Base-by-base conservation (phyloP, 2,888 invertebrate genomes). In the Orchesella flavescens region DNA sequence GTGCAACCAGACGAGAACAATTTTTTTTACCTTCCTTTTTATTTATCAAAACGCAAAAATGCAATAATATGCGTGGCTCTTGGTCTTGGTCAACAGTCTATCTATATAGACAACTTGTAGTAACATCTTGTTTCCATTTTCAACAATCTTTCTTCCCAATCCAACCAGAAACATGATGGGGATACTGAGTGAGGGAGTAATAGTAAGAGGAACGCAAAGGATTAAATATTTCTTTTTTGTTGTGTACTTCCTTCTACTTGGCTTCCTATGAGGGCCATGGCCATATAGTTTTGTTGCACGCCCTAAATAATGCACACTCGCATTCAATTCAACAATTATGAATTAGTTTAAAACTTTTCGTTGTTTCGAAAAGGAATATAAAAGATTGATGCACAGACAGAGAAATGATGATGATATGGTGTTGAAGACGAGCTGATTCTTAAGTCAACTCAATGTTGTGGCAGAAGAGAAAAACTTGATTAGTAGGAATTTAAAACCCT, bases 301-400 rank as follows among this genome's bases (percentile, higher is more conserved):
- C 82, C 82, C 82, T 44, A 76, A 82, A 82, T 82, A 76, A 82
- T 76, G 61, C 66, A 72, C 73, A 73, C 19, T 17, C 73, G 23
- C 66, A 34, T 66, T 65, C 21, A 2, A 17, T 21, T 46, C 19
- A 65, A 65, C 10, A 21, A 59, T 19, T 59, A 59, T 34, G 34
- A 34, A 34, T 34, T 34, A 34, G 34, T 34, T 34, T 34, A 34
- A 13, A 66, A 66, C 66, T 46, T 46, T 68, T 68, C 21, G 68
- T 44, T 55, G 69, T 59, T 49, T 59, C 59, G 23, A 59, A 24
- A 21, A n/a, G 55, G 55, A 57, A 63, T 21, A 23, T 12, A 13
- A 63, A 63, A 7, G 15, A 10, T 63, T 15, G 21, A 23, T 5
- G 15, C 44, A 69, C 46, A 44, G 23, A 66, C 12, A 1, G 49